These are phyloP conservation scores for Seriola dumerili DNA, from an alignment of 2,113 vertebrate genomes.

Conservation along the genomic window DNA sequence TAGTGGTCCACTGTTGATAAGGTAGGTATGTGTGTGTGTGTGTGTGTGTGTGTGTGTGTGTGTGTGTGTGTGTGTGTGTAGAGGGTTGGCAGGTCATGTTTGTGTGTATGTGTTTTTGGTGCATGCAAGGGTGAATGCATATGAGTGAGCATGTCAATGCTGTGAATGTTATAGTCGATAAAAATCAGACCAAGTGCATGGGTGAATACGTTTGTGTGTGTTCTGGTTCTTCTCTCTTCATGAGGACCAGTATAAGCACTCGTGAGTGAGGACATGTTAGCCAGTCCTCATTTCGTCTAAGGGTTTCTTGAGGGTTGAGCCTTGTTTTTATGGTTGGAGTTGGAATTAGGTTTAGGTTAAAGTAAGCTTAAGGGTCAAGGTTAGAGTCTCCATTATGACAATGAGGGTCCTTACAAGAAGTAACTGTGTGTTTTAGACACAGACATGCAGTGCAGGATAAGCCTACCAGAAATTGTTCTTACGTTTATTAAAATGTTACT, in stretches of 20 bases:
- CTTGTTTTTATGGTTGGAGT: neutral
- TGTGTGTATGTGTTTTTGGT: constrained; percentile 13
- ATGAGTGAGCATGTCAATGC: constrained; percentile 67
- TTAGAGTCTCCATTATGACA: too few species aligned
- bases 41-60: neutral
- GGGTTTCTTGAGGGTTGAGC: neutral
- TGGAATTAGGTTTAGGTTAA: neutral
- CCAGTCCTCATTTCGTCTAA: neutral
- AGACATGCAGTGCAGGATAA: neutral
- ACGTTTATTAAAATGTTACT: too few species aligned
- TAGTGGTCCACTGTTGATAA: neutral
- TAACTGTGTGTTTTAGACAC: too few species aligned
- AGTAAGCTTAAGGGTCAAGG: too few species aligned
- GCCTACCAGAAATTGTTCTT: too few species aligned
- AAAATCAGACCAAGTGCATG: constrained; percentile 56
- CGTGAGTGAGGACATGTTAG: constrained; percentile 14
- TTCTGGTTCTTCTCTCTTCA: constrained; percentile 16
- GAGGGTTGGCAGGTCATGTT: too few species aligned
- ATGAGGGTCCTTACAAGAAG: neutral
- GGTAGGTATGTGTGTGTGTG: neutral
- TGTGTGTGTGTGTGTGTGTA: too few species aligned
- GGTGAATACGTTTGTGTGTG: constrained; percentile 14
- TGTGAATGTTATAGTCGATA: constrained; percentile 62
- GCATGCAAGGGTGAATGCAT: constrained; percentile 48
- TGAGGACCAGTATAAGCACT: constrained; percentile 16